These are phyloP conservation scores for Ichneumoninae sp. DNA, from an alignment of 2,888 invertebrate genomes.

Conservation along the genomic window DNA sequence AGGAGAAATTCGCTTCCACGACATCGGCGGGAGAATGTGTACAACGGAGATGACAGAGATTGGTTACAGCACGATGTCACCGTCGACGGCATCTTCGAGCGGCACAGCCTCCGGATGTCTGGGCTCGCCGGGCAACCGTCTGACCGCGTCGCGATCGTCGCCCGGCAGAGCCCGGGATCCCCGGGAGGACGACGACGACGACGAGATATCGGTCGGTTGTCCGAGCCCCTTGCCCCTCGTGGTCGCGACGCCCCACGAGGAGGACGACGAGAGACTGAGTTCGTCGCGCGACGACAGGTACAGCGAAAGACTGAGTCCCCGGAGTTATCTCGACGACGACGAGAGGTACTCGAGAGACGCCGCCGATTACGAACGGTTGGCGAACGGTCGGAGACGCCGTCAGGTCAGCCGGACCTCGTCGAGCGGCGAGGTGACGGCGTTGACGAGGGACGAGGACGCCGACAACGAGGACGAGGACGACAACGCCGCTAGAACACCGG, in stretches of 20 bases:
- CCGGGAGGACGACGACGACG: constrained; percentile 84
- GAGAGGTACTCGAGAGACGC: constrained; percentile 78
- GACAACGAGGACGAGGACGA: constrained; percentile 77
- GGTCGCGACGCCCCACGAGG: constrained; percentile 84
- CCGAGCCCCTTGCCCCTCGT: constrained; percentile 86
- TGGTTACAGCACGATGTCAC: constrained; percentile 80
- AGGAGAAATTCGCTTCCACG: constrained; percentile 65
- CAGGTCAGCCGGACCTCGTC: constrained; percentile 69
- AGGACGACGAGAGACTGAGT: constrained; percentile 83
- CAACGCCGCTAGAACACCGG: constrained; percentile 72
- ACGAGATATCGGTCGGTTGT: constrained; percentile 93
- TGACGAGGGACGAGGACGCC: constrained; percentile 75
- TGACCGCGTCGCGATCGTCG: constrained; percentile 85
- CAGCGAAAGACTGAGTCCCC: constrained; percentile 77
- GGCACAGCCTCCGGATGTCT: constrained; percentile 78
- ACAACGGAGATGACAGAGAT: constrained; percentile 83
- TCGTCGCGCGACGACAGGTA: constrained; percentile 81
- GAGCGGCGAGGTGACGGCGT: constrained; percentile 77
- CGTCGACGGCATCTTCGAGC: constrained; percentile 81
- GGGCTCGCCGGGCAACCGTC: constrained; percentile 85
- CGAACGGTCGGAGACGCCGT: constrained; percentile 71
- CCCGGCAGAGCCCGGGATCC: constrained; percentile 78
- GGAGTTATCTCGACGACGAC: constrained; percentile 73
- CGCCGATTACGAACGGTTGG: constrained; percentile 72
- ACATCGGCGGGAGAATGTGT: constrained; percentile 78